Conservation (phyloP, 1,140 invertebrate genomes). For the Tetraneura akinire region DNA sequence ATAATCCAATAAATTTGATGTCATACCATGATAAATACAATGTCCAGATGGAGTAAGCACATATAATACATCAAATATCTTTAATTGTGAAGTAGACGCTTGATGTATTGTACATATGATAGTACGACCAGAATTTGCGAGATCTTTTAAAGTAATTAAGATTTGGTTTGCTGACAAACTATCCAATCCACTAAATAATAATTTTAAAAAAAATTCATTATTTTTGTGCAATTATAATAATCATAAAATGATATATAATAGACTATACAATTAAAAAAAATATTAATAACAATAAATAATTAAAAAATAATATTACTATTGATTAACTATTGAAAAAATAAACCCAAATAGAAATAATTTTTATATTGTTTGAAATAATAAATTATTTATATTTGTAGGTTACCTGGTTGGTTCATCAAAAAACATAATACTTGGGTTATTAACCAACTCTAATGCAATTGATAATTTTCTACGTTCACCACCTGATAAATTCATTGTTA, state of each 20-base stretch:
- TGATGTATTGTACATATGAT: constrained; percentile 97
- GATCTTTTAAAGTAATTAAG: constrained; percentile 72
- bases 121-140: constrained; percentile 84
- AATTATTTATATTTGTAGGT: constrained; percentile 53
- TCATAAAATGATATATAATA: no score
- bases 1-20: constrained; percentile 77
- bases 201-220: no score
- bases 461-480: constrained; percentile 85
- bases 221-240: no score
- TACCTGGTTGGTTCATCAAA: constrained; percentile 93
- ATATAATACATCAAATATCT: constrained; percentile 94
- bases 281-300: no score
- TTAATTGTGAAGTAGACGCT: constrained; percentile 89
- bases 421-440: constrained; percentile 88
- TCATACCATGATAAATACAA: constrained; percentile 84
- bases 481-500: constrained; percentile 74
- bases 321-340: no score
- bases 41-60: constrained; percentile 78
- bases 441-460: constrained; percentile 81
- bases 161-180: constrained; percentile 29
- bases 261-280: no score
- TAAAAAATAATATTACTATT: no score
- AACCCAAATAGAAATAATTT: no score
- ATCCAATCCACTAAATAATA: constrained; percentile 38
- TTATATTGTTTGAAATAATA: no score